phyloP scores from a whole-genome alignment of 1,140 invertebrate genomes.

The Gryon sp. region DNA sequence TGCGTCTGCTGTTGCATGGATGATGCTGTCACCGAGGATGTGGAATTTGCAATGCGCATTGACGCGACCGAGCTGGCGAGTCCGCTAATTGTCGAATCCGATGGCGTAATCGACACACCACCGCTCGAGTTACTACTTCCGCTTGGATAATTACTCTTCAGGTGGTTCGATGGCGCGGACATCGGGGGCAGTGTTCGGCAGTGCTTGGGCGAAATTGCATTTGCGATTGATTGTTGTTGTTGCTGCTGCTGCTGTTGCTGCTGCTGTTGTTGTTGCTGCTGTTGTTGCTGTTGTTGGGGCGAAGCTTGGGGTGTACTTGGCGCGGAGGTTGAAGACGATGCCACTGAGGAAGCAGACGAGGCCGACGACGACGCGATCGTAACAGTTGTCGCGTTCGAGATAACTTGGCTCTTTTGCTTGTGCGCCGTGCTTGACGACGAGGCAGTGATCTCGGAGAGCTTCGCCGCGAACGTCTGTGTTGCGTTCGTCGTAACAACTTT shows the following conservation, averaged over 20 bases:
- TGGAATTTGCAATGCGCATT: slow-evolving; percentile 69
- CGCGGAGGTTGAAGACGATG: slow-evolving; percentile 65
- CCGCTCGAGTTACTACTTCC: slow-evolving; percentile 45
- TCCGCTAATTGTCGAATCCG: slow-evolving; percentile 35
- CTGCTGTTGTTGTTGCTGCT: slow-evolving; percentile 30
- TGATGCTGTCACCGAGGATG: slow-evolving; percentile 61
- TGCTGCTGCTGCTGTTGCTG: slow-evolving; percentile 28
- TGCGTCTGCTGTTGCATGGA: slow-evolving; percentile 44
- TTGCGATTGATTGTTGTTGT: slow-evolving; percentile 44
- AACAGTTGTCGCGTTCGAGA: slow-evolving; percentile 53
- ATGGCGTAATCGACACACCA: not conserved
- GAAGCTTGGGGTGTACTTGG: slow-evolving; percentile 66
- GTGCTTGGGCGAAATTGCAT: slow-evolving; percentile 79
- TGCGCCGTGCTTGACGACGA: slow-evolving; percentile 64
- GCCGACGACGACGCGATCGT: slow-evolving; percentile 46
- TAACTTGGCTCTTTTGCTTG: slow-evolving; percentile 54
- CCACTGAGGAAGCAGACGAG: slow-evolving; percentile 9
- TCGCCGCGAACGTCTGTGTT: slow-evolving; percentile 83
- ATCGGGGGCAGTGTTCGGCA: slow-evolving; percentile 80
- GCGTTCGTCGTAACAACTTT: slow-evolving; percentile 78
- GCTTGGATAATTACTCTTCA: slow-evolving; percentile 8
- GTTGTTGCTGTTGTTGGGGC: slow-evolving; percentile 55
- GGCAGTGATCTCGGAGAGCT: slow-evolving; percentile 81
- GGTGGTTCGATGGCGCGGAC: slow-evolving; percentile 73
- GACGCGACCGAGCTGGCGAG: slow-evolving; percentile 56